These are phyloP conservation scores for cattle (Bos taurus) DNA, from an alignment of 2,113 vertebrate species.

Conservation along the genomic window ARS-UCD2.0 NC_037337.1:51511501-51512000, in stretches of 20 bases:
- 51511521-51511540: neutral
- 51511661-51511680: neutral
- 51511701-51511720: neutral
- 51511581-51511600: neutral
- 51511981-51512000: neutral
- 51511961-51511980: neutral
- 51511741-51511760: neutral
- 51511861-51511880: neutral
- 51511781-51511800: neutral
- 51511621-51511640: neutral
- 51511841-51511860: neutral
- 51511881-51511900: neutral
- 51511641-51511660: neutral
- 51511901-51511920: neutral
- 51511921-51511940: neutral
- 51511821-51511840: neutral
- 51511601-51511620: neutral
- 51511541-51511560: neutral
- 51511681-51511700: neutral
- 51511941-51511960: neutral
- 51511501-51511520: neutral
- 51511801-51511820: neutral
- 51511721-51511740: neutral
- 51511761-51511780: neutral
- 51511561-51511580: neutral